These are phyloP conservation scores for Nipponacmea schrenckii DNA, from an alignment of 2,888 invertebrate species.

Conservation along the genomic window DNA sequence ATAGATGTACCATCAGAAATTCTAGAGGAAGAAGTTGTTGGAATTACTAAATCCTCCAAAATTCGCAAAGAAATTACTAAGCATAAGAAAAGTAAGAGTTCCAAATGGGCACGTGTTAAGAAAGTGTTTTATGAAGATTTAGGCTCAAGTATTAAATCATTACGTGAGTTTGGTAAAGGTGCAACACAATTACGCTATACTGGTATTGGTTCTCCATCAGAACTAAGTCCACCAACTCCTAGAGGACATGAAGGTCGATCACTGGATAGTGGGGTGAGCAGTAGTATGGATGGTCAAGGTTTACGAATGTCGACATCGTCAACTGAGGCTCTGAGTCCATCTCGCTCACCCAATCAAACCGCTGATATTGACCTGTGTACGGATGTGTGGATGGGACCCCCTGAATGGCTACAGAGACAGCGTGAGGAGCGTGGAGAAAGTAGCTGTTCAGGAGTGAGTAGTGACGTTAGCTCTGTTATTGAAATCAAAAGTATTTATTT, in stretches of 20 bases:
- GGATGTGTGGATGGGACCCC: conserved; percentile 61
- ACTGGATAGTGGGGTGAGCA: conserved; percentile 50
- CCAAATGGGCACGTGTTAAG: conserved; percentile 90
- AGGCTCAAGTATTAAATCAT: conserved; percentile 48
- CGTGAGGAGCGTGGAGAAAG: conserved; percentile 34
- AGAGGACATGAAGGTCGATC: conserved; percentile 43
- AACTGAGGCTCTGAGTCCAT: conserved; percentile 50
- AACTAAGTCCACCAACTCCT: conserved; percentile 26
- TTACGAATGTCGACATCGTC: conserved; percentile 47
- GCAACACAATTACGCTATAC: conserved; percentile 30
- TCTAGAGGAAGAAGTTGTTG: conserved; percentile 41
- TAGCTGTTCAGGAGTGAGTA: conserved; percentile 27
- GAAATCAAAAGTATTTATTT: conserved; percentile 38
- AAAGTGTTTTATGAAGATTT: conserved; percentile 73
- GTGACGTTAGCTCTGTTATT: conserved; percentile 39
- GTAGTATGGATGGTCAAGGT: conserved; percentile 45
- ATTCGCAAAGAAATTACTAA: conserved; percentile 27
- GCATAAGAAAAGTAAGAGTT: conserved; percentile 70
- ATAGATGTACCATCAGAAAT: conserved; percentile 56
- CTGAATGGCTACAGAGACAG: conserved; percentile 58
- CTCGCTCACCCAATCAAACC: conserved; percentile 25
- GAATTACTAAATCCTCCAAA: conserved; percentile 13
- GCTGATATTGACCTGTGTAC: conserved; percentile 30
- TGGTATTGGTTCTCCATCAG: conserved; percentile 20
- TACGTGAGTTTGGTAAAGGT: conserved; percentile 46